Evolutionary conservation across 2,797 vertebrate species (phyloP).

Genomic region (Argyrosomus regius): DNA sequence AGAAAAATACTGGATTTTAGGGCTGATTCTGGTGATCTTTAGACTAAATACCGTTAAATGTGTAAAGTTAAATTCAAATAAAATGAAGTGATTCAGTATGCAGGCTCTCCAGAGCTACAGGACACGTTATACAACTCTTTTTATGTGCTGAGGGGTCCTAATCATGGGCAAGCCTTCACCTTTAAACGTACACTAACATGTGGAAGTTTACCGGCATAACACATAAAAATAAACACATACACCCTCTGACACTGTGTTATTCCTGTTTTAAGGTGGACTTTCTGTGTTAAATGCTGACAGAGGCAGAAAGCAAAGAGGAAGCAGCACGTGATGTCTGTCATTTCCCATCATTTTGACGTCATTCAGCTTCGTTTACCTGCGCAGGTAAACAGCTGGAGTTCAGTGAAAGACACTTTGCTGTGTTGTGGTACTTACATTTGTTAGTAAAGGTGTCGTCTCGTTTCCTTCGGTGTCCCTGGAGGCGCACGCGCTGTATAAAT

Average conservation of each 20-base stretch:
- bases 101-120: neutral
- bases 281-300: conserved; percentile 40
- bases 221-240: neutral
- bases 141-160: neutral
- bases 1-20: neutral
- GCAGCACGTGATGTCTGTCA: conserved; percentile 44
- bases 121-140: neutral
- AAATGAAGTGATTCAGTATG: neutral
- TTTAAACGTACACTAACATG: neutral
- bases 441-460: conserved; percentile 72
- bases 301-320: conserved; percentile 29
- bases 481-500: neutral
- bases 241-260: neutral
- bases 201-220: neutral
- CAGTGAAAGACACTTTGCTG: rapidly evolving
- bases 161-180: neutral
- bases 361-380: too few species aligned
- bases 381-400: neutral
- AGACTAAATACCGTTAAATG: neutral
- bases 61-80: neutral
- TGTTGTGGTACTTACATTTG: conserved; percentile 74
- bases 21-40: neutral
- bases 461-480: conserved; percentile 5
- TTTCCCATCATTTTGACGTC: neutral
- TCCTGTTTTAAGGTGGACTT: neutral